Evolutionary conservation across 2,797 vertebrate species (phyloP).

Genomic region (Takifugu rubripes): DNA sequence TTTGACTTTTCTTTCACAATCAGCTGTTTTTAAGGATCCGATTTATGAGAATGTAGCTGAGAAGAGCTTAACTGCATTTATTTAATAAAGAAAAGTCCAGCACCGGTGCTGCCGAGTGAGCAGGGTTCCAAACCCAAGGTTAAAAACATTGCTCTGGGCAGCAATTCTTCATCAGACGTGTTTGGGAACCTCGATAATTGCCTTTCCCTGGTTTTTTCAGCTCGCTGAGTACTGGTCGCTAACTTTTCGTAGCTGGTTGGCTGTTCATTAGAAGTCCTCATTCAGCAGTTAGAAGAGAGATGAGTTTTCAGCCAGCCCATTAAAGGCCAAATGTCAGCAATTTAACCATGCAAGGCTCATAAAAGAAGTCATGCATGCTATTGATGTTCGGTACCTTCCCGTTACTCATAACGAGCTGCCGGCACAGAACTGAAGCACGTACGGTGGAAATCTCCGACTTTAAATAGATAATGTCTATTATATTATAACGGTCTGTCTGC

Average conservation of each 20-base stretch:
- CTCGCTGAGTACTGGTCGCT: conserved; percentile 66
- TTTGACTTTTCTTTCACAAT: neutral
- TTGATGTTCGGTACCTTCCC: conserved; percentile 70
- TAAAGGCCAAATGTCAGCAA: conserved; percentile 77
- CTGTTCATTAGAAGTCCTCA: conserved; percentile 76
- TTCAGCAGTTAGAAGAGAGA: conserved; percentile 73
- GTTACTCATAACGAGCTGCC: conserved; percentile 63
- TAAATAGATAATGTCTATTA: conserved; percentile 47
- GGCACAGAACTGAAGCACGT: conserved; percentile 40
- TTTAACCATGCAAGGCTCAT: conserved; percentile 70
- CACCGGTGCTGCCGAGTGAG: conserved; percentile 38
- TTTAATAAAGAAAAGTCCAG: conserved; percentile 47
- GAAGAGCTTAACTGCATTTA: conserved; percentile 32
- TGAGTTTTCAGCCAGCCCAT: conserved; percentile 72
- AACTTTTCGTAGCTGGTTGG: conserved; percentile 63
- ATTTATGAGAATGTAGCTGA: conserved; percentile 18
- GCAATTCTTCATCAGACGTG: conserved; percentile 53
- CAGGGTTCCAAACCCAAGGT: conserved; percentile 51
- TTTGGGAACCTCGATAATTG: conserved; percentile 72
- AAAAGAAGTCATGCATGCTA: conserved; percentile 72
- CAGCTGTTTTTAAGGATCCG: conserved; percentile 8
- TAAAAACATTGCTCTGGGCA: conserved; percentile 62
- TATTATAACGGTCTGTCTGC: conserved; percentile 35
- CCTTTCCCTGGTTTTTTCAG: conserved; percentile 65
- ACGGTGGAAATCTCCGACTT: conserved; percentile 45